Base-by-base conservation (phyloP, 2,113 vertebrate species). In the Vulpes ferrilata region DNA sequence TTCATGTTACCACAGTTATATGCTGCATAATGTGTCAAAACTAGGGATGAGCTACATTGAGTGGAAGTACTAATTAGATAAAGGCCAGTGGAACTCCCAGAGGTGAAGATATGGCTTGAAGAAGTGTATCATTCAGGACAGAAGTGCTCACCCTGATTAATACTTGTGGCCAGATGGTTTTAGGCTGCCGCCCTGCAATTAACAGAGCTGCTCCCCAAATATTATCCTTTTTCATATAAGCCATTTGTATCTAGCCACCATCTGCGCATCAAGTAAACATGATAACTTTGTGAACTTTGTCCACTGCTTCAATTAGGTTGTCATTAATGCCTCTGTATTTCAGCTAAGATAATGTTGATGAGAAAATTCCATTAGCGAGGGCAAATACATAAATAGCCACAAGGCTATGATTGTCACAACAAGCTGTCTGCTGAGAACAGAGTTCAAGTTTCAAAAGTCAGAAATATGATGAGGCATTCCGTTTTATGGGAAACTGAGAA, bases 261-360 rank as follows among this genome's bases (percentile, higher is more conserved):
- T 96, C 89, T 93, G 79, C 16, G 85, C 23, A 84, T 71, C 73
- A 91, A 91, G 78, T 79, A 95, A 96, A 73, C 43, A 81, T 19
- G 57, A 87, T 25, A 15, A 95, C 16, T 76, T 57, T 16, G 4
- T 67, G 69, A 93, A 96, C 73, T 81, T 74, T 23, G 30, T 67
- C 55, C 30, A 73, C 23, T 57, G 30, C n/a, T 93, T 97, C 90
- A 76, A 71, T 95, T 98, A 93, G 83, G 62, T 86, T 76, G 53
- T 97, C 86, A 87, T 90, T 53, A 92, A 67, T 95, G 89, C 67
- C 65, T 27, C 0, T 86, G 96, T 97, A 81, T 95, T 98, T 98
- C 87, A 94, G 78, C 87, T 93, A 97, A 95, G 97, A 97, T 82
- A 38, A 65, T 69, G 27, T 86, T 97, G 94, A 89, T 1, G 0